Percentiles rank a stretch among this genome's conserved stretches.
These are phyloP conservation scores for Bombyx huttoni DNA, from an alignment of 2,888 invertebrate species.

Conservation along the genomic window DNA sequence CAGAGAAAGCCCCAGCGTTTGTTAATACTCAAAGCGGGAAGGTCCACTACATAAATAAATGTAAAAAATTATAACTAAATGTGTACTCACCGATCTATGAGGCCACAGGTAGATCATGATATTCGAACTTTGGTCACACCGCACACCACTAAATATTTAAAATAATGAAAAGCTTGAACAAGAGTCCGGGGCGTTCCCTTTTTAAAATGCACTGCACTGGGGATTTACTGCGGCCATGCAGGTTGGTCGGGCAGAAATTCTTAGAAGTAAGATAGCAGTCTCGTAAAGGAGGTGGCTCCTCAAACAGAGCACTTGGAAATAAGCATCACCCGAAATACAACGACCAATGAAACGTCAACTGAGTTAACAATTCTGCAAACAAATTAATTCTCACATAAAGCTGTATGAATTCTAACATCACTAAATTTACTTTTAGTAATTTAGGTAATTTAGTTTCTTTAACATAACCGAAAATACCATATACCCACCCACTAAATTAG, in stretches of 20 bases:
- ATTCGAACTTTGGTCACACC: slow-evolving; percentile 41
- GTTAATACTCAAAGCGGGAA: slow-evolving; percentile 31
- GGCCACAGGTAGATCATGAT: slow-evolving; percentile 25
- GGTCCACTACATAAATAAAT: slow-evolving; percentile 19
- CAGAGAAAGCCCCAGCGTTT: slow-evolving; percentile 25
- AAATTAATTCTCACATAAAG: neutral
- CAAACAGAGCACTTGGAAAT: slow-evolving; percentile 31
- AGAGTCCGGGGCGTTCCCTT: slow-evolving; percentile 54
- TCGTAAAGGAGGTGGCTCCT: slow-evolving; percentile 56
- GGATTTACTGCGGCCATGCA: slow-evolving; percentile 58
- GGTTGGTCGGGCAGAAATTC: slow-evolving; percentile 59
- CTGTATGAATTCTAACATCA: neutral
- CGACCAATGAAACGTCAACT: slow-evolving; percentile 22
- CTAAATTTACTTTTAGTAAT: neutral
- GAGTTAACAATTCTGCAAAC: neutral
- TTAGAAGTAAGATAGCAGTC: slow-evolving; percentile 44
- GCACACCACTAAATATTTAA: slow-evolving; percentile 67
- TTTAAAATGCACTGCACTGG: slow-evolving; percentile 70
- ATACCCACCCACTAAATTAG: too few species aligned
- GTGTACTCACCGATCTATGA: slow-evolving; percentile 40
- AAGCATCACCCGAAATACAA: slow-evolving; percentile 28
- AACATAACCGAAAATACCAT: too few species aligned
- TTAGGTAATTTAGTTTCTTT: too few species aligned
- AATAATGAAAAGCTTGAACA: slow-evolving; percentile 61
- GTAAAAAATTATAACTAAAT: slow-evolving; percentile 20